A percentile compares a stretch with the other conserved stretches of the same genome.
Conservation (phyloP, 2,888 invertebrate genomes). For the Chrysomela aeneicollis region DNA sequence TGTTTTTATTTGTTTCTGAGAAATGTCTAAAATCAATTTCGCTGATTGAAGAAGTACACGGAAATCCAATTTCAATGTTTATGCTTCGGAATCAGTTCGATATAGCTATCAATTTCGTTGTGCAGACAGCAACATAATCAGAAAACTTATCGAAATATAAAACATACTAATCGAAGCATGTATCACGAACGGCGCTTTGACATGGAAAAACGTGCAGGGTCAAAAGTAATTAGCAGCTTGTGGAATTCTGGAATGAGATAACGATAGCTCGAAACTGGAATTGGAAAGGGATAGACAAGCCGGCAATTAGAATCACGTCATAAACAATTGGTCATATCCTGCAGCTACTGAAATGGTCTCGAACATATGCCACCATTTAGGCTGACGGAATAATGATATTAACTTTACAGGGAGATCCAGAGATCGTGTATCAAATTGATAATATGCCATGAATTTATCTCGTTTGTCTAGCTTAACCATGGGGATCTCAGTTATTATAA, state of each 20-base stretch:
- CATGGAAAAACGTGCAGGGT: conserved; percentile 1
- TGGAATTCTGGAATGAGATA: conserved; percentile 46
- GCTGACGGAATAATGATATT: conserved; percentile 33
- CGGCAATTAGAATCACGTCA: conserved; percentile 58
- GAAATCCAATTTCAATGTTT: no score
- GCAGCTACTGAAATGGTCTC: conserved; percentile 54
- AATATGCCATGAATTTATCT: no score
- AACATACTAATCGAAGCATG: not conserved
- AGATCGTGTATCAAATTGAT: no score
- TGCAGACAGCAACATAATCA: not conserved
- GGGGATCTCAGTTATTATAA: no score
- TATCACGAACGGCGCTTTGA: not conserved
- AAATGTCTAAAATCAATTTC: no score
- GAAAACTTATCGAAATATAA: not conserved
- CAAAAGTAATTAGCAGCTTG: conserved; percentile 45
- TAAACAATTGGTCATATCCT: conserved; percentile 60
- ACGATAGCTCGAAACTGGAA: conserved; percentile 23
- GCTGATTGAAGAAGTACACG: no score
- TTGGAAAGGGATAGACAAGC: conserved; percentile 44
- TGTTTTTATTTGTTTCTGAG: no score
- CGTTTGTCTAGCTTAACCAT: no score
- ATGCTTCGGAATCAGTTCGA: no score
- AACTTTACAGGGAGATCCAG: conserved; percentile 12
- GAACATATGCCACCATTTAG: conserved; percentile 53
- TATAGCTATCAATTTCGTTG: not conserved